A percentile compares a stretch with the other conserved stretches of the same genome.
Conservation (phyloP, 2,797 vertebrate genomes). For the Carduelis carduelis region DNA sequence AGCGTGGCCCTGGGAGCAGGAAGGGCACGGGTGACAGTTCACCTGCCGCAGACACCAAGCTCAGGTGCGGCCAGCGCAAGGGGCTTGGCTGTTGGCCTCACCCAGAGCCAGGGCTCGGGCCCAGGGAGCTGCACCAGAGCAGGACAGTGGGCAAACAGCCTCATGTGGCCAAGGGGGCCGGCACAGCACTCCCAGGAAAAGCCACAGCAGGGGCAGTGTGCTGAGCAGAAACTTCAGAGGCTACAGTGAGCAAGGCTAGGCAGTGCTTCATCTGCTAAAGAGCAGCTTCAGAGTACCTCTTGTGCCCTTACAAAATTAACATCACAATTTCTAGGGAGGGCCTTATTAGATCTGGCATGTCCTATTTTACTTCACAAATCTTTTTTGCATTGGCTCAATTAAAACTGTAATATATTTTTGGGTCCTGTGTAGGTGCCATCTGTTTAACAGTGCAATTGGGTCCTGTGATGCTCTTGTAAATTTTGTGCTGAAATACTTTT, state of each 20-base stretch:
- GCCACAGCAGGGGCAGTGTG: neutral
- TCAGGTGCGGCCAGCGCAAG: neutral
- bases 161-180: neutral
- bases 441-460: constrained; percentile 59
- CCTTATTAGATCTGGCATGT: constrained; percentile 56
- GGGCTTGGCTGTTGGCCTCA: neutral
- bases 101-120: no score
- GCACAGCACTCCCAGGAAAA: neutral
- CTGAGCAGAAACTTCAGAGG: neutral
- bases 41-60: neutral
- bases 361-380: constrained; percentile 61
- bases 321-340: constrained; percentile 18
- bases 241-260: neutral
- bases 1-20: neutral
- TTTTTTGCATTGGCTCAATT: constrained; percentile 64
- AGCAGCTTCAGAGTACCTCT: constrained; percentile 12
- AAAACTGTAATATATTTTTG: constrained; percentile 64
- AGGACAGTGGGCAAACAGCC: rapidly evolving
- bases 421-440: constrained; percentile 58
- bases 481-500: constrained; percentile 41
- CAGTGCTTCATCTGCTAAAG: neutral
- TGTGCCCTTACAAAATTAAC: neutral
- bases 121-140: neutral
- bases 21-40: neutral
- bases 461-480: constrained; percentile 43